phyloP scores from a whole-genome alignment of 2,797 vertebrate species.

The Crocidura indochinensis region DNA sequence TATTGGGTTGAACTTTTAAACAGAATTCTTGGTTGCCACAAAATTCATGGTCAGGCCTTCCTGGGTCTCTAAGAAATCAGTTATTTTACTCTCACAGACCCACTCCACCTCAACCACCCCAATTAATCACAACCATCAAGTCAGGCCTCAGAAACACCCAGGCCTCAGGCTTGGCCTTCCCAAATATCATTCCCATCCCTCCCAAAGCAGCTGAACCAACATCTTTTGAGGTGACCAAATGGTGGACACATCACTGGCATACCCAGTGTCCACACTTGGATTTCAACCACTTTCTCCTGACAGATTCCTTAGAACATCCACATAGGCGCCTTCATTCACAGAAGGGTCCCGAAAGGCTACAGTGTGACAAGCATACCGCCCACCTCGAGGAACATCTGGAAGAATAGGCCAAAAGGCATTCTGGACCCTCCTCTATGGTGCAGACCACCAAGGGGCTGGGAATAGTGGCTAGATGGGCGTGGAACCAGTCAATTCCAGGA shows the following conservation, averaged over 20 bases:
- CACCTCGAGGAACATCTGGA: constrained; percentile 77
- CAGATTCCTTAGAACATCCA: constrained; percentile 60
- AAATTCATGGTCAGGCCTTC: constrained; percentile 12
- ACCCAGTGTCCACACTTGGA: constrained; percentile 62
- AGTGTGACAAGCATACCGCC: constrained; percentile 72
- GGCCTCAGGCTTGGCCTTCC: constrained; percentile 41
- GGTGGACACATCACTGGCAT: constrained; percentile 78
- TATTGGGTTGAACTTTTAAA: background rate
- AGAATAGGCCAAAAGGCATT: constrained; percentile 74
- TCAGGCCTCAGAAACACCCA: constrained; percentile 46
- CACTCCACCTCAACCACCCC: constrained; percentile 31
- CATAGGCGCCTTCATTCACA: constrained; percentile 60
- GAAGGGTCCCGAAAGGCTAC: constrained; percentile 54
- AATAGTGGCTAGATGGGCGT: background rate
- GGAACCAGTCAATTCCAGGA: background rate
- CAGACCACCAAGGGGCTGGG: constrained; percentile 48
- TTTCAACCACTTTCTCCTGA: constrained; percentile 72
- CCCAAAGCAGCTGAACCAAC: constrained; percentile 86
- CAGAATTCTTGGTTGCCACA: constrained; percentile 18
- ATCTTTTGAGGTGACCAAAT: constrained; percentile 81
- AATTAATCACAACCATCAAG: constrained; percentile 75
- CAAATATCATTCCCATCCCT: constrained; percentile 81
- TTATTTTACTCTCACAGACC: constrained; percentile 46
- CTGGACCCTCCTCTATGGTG: constrained; percentile 38
- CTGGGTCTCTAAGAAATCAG: constrained; percentile 2